Evolutionary conservation across 2,797 vertebrate species (phyloP).

Genomic region (Rhinichthys osculus): DNA sequence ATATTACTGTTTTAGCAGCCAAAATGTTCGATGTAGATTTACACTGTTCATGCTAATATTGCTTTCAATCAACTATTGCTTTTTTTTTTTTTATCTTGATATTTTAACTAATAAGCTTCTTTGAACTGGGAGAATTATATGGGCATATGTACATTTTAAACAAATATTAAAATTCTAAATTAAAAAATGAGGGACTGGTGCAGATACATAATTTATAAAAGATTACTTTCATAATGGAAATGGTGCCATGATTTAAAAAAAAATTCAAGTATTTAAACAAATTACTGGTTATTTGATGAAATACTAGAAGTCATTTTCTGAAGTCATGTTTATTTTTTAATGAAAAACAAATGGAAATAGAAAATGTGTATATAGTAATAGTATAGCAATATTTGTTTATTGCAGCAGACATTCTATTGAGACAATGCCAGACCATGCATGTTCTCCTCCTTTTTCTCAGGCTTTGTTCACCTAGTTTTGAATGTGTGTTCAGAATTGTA

Average conservation of each 20-base stretch:
- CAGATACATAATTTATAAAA: neutral
- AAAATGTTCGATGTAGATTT: neutral
- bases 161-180: neutral
- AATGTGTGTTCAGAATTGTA: conserved; percentile 1
- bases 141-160: neutral
- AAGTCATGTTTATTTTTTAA: neutral
- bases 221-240: neutral
- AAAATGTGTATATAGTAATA: neutral
- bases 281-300: neutral
- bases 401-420: neutral
- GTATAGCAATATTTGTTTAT: neutral
- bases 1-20: neutral
- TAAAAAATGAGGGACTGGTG: neutral
- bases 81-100: neutral
- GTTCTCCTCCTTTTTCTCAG: neutral
- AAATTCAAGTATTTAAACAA: conserved; percentile 1
- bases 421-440: neutral
- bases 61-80: neutral
- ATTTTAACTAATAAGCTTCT: neutral
- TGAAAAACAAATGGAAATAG: neutral
- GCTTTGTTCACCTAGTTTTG: conserved; percentile 1
- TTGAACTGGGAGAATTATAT: conserved; percentile 17
- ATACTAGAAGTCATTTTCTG: neutral
- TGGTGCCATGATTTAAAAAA: neutral
- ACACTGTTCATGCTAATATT: neutral